These are phyloP conservation scores for Rambutsinella grinnellia DNA, from an alignment of 2,888 invertebrate species.

Conservation along the genomic window DNA sequence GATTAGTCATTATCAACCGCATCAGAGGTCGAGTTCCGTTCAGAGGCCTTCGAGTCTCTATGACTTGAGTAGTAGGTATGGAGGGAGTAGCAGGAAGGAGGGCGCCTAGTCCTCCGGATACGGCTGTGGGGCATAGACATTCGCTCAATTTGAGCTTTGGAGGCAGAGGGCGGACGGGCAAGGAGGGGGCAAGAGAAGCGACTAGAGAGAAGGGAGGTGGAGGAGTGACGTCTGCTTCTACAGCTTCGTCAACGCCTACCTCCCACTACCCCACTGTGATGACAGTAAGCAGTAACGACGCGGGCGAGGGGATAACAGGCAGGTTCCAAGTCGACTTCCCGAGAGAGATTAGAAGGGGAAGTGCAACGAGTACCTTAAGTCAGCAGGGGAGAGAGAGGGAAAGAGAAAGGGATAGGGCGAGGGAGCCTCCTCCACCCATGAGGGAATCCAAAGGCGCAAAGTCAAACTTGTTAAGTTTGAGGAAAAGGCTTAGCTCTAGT, in stretches of 20 bases:
- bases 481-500: constrained; percentile 51
- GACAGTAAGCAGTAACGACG: constrained; percentile 10
- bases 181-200: neutral
- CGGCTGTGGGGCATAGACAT: constrained; percentile 25
- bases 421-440: neutral
- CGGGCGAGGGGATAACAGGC: neutral
- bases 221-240: neutral
- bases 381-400: no score
- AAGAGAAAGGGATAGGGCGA: no score
- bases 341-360: constrained; percentile 15
- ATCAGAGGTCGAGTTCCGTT: constrained; percentile 35
- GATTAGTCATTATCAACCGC: constrained; percentile 47
- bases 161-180: constrained; percentile 4
- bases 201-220: no score
- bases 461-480: constrained; percentile 39
- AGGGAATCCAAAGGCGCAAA: constrained; percentile 29
- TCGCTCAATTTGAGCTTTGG: constrained; percentile 36
- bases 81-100: constrained; percentile 17
- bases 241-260: neutral
- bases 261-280: constrained; percentile 30
- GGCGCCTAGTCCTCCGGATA: constrained; percentile 38
- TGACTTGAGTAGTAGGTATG: constrained; percentile 25
- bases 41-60: constrained; percentile 46
- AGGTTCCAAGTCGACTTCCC: neutral
- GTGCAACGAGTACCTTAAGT: constrained; percentile 30